A percentile compares a stretch with the other conserved stretches of the same genome.
phyloP scores from a whole-genome alignment of 2,797 vertebrate species.

The Chanos chanos region DNA sequence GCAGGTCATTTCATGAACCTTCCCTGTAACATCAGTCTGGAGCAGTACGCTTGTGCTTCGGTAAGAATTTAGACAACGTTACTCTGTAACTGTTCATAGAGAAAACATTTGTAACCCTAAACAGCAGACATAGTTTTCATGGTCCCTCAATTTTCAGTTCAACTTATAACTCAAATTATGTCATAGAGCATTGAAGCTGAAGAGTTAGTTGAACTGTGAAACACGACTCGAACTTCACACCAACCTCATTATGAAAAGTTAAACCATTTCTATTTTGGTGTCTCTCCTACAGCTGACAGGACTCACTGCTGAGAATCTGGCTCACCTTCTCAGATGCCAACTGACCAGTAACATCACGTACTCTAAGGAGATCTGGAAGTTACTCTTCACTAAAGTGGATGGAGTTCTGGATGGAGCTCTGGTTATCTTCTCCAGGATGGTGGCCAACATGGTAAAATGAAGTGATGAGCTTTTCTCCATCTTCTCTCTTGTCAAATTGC shows the following conservation, averaged over 20 bases:
- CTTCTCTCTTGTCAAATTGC: no score
- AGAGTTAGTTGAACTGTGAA: no score
- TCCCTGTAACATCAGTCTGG: constrained; percentile 51
- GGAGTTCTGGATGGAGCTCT: constrained; percentile 55
- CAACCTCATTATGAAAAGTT: no score
- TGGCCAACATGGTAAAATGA: constrained; percentile 16
- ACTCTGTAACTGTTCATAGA: background rate
- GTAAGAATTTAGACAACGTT: constrained; percentile 33
- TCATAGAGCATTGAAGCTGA: no score
- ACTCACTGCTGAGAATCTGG: constrained; percentile 58
- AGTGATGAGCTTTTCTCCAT: no score
- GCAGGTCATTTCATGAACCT: constrained; percentile 31
- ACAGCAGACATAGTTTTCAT: no score
- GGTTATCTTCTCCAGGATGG: constrained; percentile 54
- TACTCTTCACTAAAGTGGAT: constrained; percentile 55
- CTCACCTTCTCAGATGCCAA: constrained; percentile 57
- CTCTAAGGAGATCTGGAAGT: constrained; percentile 59
- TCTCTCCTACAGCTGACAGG: background rate
- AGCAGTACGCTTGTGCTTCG: constrained; percentile 61
- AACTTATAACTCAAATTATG: no score
- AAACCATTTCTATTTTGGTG: no score
- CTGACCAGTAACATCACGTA: constrained; percentile 50
- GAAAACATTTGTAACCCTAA: no score
- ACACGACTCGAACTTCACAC: no score
- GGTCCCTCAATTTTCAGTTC: no score